Evolutionary conservation across 1,140 invertebrate genomes (phyloP).

Genomic region (Xylocopa sonorina): DNA sequence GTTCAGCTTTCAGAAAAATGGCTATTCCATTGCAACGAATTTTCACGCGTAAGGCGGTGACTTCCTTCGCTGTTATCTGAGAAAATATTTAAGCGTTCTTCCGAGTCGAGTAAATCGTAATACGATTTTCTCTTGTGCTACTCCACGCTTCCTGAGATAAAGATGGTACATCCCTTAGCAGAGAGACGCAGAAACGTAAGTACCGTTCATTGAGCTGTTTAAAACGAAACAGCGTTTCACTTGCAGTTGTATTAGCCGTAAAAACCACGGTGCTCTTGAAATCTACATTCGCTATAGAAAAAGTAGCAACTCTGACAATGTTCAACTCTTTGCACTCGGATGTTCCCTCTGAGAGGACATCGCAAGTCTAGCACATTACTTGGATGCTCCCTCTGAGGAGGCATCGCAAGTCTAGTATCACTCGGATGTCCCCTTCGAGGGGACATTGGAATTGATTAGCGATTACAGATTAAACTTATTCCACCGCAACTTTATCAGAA

Average conservation of each 20-base stretch:
- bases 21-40: background rate
- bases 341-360: too few species aligned
- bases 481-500: too few species aligned
- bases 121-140: background rate
- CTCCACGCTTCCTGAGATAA: conserved; percentile 2
- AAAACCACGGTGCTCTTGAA: background rate
- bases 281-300: too few species aligned
- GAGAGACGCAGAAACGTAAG: background rate
- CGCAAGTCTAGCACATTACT: too few species aligned
- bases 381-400: too few species aligned
- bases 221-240: background rate
- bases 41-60: background rate
- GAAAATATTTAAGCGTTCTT: conserved; percentile 15
- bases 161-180: background rate
- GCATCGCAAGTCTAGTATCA: too few species aligned
- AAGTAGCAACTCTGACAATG: too few species aligned
- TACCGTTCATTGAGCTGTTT: background rate
- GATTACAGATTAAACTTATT: too few species aligned
- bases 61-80: background rate
- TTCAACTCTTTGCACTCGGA: too few species aligned
- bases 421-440: too few species aligned
- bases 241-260: background rate
- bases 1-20: background rate
- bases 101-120: background rate
- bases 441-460: too few species aligned